Evolutionary conservation across 2,888 invertebrate species (phyloP), one percentile per base, ranked within the genome.

Genomic region (Pilophorus perplexus): DNA sequence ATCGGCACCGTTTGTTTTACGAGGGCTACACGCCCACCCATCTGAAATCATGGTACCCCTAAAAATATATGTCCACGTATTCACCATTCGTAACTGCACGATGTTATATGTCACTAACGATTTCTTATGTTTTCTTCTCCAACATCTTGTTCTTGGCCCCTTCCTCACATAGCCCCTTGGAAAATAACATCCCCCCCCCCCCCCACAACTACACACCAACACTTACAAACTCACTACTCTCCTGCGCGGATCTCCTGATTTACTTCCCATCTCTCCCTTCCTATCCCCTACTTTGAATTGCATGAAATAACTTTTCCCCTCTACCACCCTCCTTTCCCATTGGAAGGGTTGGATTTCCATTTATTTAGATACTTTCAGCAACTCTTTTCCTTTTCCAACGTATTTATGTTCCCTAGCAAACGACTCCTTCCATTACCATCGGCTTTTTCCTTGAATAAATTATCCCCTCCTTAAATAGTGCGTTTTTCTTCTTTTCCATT

Each of bases 281-380:
- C 50, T 64, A 50, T 48, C 64, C 64, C 64, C 72, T 72, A 68
- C 71, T 72, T 72, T 72, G 72, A 72, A 72, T 72, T 72, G 72
- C 72, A 72, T 72, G 71, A 72, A 71, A 71, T 71, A 72, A 72
- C 71, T 72, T 72, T 68, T 62, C 48, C 48, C 55, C 71, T 70
- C 67, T 67, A 60, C 69, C 62, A 69, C 71, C 60, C 52, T 67
- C 57, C 67, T 72, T 72, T 5, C 8, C 42, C 71, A 18, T 23
- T 18, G 54, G 66, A 64, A 50, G 69, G 33, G 67, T 65, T 44
- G 68, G 68, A 70, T 70, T 70, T 70, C 70, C 70, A 70, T 70
- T 70, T 70, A 70, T 70, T 70, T 70, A 70, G 70, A 60, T 65
- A 67, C 68, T 70, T 68, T 70, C 68, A 67, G 68, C 68, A 70